A percentile compares a stretch with the other conserved stretches of the same genome.
phyloP scores from a whole-genome alignment of 2,113 vertebrate genomes.

The Gymnobelideus leadbeateri region DNA sequence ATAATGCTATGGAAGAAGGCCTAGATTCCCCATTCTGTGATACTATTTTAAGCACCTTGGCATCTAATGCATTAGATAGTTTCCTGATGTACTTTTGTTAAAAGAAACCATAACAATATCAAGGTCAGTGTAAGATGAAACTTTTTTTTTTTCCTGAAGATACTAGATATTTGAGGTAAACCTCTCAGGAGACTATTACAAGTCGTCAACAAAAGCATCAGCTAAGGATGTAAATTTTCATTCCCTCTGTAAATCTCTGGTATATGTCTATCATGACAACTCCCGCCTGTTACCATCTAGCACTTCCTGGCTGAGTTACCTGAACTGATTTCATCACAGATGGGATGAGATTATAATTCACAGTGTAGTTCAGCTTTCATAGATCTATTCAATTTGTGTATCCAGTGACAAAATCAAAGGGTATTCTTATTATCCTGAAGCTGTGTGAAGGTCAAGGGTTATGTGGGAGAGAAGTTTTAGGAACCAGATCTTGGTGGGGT shows the following conservation, averaged over 20 bases:
- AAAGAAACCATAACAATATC: conserved; percentile 80
- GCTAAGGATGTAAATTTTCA: conserved; percentile 73
- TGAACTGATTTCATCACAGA: conserved; percentile 50
- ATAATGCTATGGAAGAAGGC: conserved; percentile 63
- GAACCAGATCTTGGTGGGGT: neutral
- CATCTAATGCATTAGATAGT: conserved; percentile 74
- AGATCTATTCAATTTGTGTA: neutral
- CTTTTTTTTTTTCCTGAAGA: conserved; percentile 78
- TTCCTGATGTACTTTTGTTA: conserved; percentile 74
- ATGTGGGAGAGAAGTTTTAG: neutral
- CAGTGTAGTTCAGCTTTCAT: conserved; percentile 34
- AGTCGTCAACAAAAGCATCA: conserved; percentile 66
- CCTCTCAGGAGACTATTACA: conserved; percentile 77
- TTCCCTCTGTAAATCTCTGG: conserved; percentile 73
- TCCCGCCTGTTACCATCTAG: conserved; percentile 56
- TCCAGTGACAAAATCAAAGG: conserved; percentile 41
- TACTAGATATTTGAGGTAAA: conserved; percentile 78
- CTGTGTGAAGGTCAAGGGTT: neutral
- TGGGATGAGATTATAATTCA: conserved; percentile 58
- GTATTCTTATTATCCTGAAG: conserved; percentile 24
- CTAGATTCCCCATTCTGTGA: conserved; percentile 70
- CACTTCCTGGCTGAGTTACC: conserved; percentile 49
- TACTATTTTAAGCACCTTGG: conserved; percentile 75
- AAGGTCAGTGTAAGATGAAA: conserved; percentile 75
- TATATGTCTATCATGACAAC: conserved; percentile 57